A percentile compares a stretch with the other conserved stretches of the same genome.
Evolutionary conservation across 2,797 vertebrate genomes (phyloP).

Genomic region (Molossus alvarezi): DNA sequence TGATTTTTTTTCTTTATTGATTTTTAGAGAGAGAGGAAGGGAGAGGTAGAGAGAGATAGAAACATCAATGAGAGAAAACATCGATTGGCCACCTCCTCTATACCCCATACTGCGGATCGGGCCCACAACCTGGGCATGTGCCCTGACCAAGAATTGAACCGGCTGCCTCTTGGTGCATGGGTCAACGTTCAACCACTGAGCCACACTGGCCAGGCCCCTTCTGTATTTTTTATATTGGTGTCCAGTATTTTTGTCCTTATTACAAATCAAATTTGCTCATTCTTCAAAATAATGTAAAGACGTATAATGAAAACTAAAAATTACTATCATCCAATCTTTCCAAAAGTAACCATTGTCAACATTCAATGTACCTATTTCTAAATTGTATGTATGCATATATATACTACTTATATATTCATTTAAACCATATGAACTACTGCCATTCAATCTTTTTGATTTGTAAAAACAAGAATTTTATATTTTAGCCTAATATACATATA

Average conservation of each 20-base stretch:
- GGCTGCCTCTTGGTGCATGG: too few species aligned
- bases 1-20: too few species aligned
- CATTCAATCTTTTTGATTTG: neutral
- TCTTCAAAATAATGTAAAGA: constrained; percentile 11
- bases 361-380: neutral
- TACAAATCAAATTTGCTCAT: neutral
- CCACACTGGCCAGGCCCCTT: too few species aligned
- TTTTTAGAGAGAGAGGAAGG: too few species aligned
- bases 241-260: neutral
- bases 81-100: too few species aligned
- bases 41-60: too few species aligned
- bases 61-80: too few species aligned
- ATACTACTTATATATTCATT: neutral
- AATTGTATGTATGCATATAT: neutral
- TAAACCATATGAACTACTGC: neutral
- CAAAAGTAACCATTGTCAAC: neutral
- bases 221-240: neutral
- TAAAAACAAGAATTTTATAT: neutral
- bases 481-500: neutral
- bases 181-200: too few species aligned
- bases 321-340: constrained; percentile 7
- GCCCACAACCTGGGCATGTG: too few species aligned
- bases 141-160: too few species aligned
- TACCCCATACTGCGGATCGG: too few species aligned
- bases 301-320: neutral